A percentile compares a stretch with the other conserved stretches of the same genome.
phyloP scores from a whole-genome alignment of 2,888 invertebrate species.

The Drosophila nr. medialis region DNA sequence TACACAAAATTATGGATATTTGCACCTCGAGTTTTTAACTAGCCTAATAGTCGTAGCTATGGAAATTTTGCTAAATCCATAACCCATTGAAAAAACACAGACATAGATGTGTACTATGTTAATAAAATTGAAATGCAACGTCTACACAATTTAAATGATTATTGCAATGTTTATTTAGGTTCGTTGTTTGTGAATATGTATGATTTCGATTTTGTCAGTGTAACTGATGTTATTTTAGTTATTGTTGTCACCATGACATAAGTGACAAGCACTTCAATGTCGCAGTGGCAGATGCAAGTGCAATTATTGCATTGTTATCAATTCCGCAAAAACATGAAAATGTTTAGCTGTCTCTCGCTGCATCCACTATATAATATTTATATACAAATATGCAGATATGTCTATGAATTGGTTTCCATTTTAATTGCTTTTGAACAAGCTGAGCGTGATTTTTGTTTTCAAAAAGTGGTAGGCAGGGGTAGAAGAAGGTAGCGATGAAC shows the following conservation, averaged over 20 bases:
- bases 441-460: neutral
- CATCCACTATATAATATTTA: neutral
- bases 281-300: slow-evolving; percentile 43
- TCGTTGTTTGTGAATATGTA: neutral
- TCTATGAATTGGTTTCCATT: slow-evolving; percentile 46
- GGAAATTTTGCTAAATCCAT: neutral
- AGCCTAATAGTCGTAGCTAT: too few species aligned
- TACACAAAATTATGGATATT: neutral
- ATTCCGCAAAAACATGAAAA: slow-evolving; percentile 33
- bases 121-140: neutral
- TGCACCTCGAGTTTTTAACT: neutral
- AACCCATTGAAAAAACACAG: neutral
- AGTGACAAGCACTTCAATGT: slow-evolving; percentile 45
- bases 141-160: neutral
- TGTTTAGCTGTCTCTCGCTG: slow-evolving; percentile 5
- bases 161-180: neutral
- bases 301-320: slow-evolving; percentile 60
- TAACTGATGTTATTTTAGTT: slow-evolving; percentile 5
- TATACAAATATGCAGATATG: neutral
- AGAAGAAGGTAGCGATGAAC: neutral
- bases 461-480: neutral
- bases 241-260: slow-evolving; percentile 15
- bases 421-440: slow-evolving; percentile 59
- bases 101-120: neutral
- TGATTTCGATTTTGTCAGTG: neutral